Conservation (phyloP, 1,140 invertebrate species). For the Globodera rostochiensis region DNA sequence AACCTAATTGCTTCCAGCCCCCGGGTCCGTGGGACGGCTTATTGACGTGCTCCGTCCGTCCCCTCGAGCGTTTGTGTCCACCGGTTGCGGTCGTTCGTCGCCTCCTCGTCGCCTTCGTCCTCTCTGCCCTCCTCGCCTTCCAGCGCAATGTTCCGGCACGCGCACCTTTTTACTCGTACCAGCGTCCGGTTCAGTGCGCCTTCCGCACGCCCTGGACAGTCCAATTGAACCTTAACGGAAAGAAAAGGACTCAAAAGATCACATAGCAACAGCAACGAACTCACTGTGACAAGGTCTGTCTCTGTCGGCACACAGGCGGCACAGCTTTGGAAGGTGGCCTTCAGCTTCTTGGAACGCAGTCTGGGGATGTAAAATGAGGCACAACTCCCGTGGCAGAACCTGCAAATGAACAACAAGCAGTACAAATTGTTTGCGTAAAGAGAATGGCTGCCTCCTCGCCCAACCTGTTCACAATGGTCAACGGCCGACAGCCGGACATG, state of each 20-base stretch:
- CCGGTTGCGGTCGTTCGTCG: not conserved
- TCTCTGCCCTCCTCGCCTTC: conserved; percentile 34
- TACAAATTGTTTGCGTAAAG: too few relatives aligned
- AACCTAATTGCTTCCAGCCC: too few relatives aligned
- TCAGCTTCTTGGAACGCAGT: conserved; percentile 53
- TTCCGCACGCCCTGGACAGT: conserved; percentile 53
- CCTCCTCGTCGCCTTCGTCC: conserved; percentile 3
- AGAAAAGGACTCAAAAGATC: not conserved
- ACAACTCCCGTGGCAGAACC: conserved; percentile 58
- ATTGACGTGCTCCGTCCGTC: too few relatives aligned
- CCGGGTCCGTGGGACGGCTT: too few relatives aligned
- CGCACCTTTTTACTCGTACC: conserved; percentile 50
- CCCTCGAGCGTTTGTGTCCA: not conserved
- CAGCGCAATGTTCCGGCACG: conserved; percentile 45
- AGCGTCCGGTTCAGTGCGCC: conserved; percentile 37
- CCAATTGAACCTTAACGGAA: conserved; percentile 26
- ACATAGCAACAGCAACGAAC: not conserved
- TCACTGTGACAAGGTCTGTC: conserved; percentile 47
- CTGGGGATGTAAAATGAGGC: conserved; percentile 55
- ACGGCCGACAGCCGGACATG: conserved; percentile 49
- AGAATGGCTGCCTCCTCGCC: not conserved
- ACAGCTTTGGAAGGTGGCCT: conserved; percentile 57
- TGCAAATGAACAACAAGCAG: conserved; percentile 30
- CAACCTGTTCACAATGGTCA: conserved; percentile 49
- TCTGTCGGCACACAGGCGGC: conserved; percentile 54